Base-by-base conservation (phyloP, 2,113 vertebrate genomes). In the Xyliphius kryptos region DNA sequence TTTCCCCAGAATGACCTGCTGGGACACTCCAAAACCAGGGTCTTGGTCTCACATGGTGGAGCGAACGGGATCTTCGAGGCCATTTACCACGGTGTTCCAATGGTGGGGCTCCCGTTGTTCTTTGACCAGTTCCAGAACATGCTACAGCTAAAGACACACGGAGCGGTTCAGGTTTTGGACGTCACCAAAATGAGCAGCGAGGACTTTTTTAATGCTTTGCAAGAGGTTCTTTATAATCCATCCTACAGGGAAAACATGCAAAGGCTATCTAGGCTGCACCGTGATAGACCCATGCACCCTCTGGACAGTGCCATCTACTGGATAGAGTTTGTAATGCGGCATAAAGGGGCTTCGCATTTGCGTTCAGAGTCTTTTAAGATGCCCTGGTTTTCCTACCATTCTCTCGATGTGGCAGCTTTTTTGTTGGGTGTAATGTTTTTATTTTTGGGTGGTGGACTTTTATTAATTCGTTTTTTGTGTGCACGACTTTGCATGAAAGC, bases 61-160 rank as follows among this genome's bases (percentile, higher is more conserved):
- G 67, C 81, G 0, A 88, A 88, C 5, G 80, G 85, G 1, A 47
- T 88, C 44, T 88, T 83, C 21, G 85, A 88, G 68, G 66, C 82
- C 49, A 84, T 87, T 6, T 87, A 83, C 71, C 85, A 87, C 3
- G 80, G 82, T 0, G 82, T 87, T 9, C 85, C 82, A 0, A 50
- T 86, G 0, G 2, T 86, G 1, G 82, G 82, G 6, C 17, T 87
- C 0, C 85, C 82, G 0, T 79, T 88, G 6, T 53, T 86, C 10
- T 85, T 87, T 16, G 86, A 88, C 74, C 83, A 87, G 62, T 80
- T 76, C 16, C 83, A 87, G 41, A 87, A 87, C 11, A 1, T 82
- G 16, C 44, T 86, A 32, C 73, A 77, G 37, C 13, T 88, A 22
- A 72, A 86, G 56, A 67, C 55, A 0, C 76, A 78, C 14, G 85